Percentiles rank a stretch among this genome's conserved stretches.
Conservation (phyloP, 2,797 vertebrate genomes). For the Ispidina lecontei region DNA sequence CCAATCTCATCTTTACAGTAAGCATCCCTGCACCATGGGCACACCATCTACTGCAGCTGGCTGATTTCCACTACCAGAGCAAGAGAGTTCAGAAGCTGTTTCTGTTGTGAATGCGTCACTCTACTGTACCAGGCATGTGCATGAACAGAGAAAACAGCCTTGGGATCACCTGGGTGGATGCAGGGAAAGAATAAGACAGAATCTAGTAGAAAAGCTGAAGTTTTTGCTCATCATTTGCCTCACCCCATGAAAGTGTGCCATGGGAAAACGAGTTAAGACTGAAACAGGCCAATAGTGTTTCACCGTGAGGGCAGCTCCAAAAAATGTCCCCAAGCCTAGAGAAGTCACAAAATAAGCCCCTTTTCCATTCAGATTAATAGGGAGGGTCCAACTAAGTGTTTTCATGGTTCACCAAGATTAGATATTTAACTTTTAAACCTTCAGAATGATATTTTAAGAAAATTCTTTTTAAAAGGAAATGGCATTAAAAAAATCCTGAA, state of each 20-base stretch:
- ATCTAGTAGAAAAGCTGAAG: conserved; percentile 40
- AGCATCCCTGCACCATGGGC: neutral
- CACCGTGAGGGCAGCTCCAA: neutral
- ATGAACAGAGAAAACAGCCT: neutral
- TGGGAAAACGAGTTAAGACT: conserved; percentile 2
- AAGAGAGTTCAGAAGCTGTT: neutral
- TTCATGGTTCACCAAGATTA: neutral
- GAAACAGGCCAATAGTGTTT: neutral
- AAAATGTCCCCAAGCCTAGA: neutral
- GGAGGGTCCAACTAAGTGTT: neutral
- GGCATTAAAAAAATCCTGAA: neutral
- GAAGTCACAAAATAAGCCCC: neutral
- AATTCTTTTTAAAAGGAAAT: neutral
- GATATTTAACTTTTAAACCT: neutral
- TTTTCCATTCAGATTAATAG: neutral
- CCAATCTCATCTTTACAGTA: neutral
- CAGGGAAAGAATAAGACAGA: neutral
- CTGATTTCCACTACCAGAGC: neutral
- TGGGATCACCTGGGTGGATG: neutral
- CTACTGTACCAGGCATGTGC: neutral
- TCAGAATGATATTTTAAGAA: neutral
- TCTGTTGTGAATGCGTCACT: neutral
- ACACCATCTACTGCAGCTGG: neutral
- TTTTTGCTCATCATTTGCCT: neutral
- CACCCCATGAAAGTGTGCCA: neutral